Percentiles rank a stretch among this genome's conserved stretches.
Evolutionary conservation across 2,797 vertebrate genomes (phyloP).

Genomic region (Graptemys geographica): DNA sequence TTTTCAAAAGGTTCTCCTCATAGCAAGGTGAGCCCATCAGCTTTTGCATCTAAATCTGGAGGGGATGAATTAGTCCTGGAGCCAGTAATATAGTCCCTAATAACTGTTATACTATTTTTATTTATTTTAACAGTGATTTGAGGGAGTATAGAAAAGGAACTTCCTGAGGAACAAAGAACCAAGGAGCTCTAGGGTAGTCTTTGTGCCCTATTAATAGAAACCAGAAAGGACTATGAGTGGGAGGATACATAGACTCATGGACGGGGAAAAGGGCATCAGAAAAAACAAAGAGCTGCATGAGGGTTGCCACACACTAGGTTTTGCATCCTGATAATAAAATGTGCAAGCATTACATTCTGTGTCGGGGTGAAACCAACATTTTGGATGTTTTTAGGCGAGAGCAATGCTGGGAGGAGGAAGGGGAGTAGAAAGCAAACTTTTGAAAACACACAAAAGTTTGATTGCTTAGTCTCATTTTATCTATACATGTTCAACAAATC

Average conservation of each 20-base stretch:
- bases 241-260: neutral
- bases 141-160: neutral
- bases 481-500: neutral
- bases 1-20: neutral
- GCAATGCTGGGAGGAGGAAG: conserved; percentile 11
- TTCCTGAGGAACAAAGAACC: conserved; percentile 20
- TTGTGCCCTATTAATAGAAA: neutral
- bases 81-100: neutral
- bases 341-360: neutral
- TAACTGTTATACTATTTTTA: too few relatives aligned
- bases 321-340: neutral
- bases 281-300: neutral
- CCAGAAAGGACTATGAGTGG: neutral
- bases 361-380: neutral
- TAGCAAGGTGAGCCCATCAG: neutral
- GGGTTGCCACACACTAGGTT: too few relatives aligned
- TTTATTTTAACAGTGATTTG: neutral
- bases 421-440: conserved; percentile 17
- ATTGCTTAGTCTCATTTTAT: neutral
- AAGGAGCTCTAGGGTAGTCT: neutral
- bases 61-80: neutral
- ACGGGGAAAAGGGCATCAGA: neutral
- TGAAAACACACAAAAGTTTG: neutral
- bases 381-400: conserved; percentile 12
- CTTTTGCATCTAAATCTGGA: neutral